Conservation (phyloP, 64 coral and sea anemone genomes). For the Stylophora pistillata region DNA sequence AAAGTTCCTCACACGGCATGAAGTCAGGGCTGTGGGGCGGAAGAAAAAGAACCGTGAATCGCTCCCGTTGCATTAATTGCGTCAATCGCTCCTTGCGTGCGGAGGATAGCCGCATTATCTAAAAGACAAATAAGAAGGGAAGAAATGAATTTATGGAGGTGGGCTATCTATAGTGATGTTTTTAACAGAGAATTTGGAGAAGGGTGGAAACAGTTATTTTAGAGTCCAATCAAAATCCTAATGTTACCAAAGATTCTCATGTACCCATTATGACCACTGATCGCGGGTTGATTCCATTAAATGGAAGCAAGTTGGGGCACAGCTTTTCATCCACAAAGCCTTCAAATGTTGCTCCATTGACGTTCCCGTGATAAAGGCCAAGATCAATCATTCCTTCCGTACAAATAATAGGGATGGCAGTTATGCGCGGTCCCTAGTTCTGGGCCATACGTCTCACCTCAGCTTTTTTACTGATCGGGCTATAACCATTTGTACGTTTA, state of each 20-base stretch:
- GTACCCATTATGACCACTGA: constrained; percentile 65
- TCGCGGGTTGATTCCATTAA: constrained; percentile 55
- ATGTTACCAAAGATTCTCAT: not conserved
- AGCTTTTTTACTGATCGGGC: constrained; percentile 17
- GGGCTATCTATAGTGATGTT: not conserved
- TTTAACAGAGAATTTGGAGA: constrained; percentile 13
- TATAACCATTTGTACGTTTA: constrained; percentile 18
- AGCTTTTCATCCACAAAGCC: constrained; percentile 45
- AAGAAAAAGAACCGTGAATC: constrained; percentile 53
- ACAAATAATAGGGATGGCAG: constrained; percentile 60
- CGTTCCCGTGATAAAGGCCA: constrained; percentile 45
- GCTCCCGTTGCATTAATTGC: constrained; percentile 59
- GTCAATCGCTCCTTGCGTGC: constrained; percentile 36
- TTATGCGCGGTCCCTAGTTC: constrained; percentile 50
- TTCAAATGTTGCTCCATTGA: constrained; percentile 38
- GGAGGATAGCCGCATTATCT: constrained; percentile 72
- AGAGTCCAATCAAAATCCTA: not conserved
- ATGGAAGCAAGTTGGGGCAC: constrained; percentile 50
- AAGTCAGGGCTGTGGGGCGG: constrained; percentile 51
- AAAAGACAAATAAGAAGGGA: not conserved
- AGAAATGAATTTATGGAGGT: constrained; percentile 6
- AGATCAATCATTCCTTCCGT: constrained; percentile 55
- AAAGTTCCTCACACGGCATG: constrained; percentile 65
- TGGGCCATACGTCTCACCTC: not conserved
- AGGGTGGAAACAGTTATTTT: constrained; percentile 7